Percentiles rank a stretch among this genome's conserved stretches.
These are phyloP conservation scores for Elephas maximus DNA, from an alignment of 2,113 vertebrate genomes.

Conservation along the genomic window DNA sequence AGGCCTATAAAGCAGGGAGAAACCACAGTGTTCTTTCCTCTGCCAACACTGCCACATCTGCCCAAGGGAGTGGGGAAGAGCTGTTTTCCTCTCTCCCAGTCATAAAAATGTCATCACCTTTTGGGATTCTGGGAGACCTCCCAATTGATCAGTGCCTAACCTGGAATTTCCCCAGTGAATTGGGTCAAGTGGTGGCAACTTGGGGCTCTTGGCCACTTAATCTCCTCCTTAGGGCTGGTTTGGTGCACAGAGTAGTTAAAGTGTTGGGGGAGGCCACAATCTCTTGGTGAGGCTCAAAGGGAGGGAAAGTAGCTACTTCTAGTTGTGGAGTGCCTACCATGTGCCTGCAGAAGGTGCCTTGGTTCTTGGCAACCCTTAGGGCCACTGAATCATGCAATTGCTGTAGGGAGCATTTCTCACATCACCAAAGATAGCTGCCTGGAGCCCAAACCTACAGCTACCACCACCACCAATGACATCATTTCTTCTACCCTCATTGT, in stretches of 20 bases:
- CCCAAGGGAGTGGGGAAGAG: background rate
- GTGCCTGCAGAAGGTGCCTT: background rate
- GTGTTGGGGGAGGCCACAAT: background rate
- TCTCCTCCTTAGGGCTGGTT: background rate
- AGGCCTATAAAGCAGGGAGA: constrained; percentile 8
- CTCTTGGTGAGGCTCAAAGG: background rate
- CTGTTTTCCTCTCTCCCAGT: background rate
- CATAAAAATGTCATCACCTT: background rate
- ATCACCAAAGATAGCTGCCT: background rate
- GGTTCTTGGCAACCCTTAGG: background rate
- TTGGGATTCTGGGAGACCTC: constrained; percentile 28
- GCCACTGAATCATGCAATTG: background rate
- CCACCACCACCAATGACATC: background rate
- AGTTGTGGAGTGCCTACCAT: background rate
- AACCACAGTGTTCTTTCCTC: background rate
- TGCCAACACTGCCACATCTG: background rate
- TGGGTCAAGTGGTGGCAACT: background rate
- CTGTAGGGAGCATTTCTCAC: background rate
- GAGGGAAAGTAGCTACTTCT: background rate
- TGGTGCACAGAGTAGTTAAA: background rate
- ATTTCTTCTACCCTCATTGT: background rate
- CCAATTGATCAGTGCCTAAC: background rate
- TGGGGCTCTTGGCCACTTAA: background rate
- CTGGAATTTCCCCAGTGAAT: constrained; percentile 31
- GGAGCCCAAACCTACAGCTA: background rate